Percentiles rank a stretch among this genome's conserved stretches.
Evolutionary conservation across 2,888 invertebrate genomes (phyloP).

Genomic region (Apamea sordens): DNA sequence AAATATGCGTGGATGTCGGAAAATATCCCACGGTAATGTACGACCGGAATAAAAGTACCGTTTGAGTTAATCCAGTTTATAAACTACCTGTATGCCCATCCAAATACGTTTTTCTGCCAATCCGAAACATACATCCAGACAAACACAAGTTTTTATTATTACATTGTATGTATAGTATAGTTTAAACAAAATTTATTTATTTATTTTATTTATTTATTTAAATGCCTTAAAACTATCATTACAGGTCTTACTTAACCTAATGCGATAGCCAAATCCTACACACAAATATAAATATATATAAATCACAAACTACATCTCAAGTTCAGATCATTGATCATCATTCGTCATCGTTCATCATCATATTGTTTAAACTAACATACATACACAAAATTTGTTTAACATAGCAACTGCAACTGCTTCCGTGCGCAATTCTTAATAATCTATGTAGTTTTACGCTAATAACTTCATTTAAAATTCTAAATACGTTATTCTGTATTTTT

Average conservation of each 20-base stretch:
- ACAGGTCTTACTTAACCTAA: too few species aligned
- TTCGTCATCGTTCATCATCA: too few species aligned
- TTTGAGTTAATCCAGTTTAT: not conserved
- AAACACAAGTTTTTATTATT: not conserved
- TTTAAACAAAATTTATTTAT: too few species aligned
- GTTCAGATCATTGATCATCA: too few species aligned
- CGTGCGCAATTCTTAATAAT: not conserved
- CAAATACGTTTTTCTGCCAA: not conserved
- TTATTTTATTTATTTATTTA: too few species aligned
- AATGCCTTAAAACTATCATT: too few species aligned
- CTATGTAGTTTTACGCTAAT: not conserved
- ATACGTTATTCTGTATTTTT: not conserved
- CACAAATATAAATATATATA: too few species aligned
- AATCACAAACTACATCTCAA: too few species aligned
- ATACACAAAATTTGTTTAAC: too few species aligned
- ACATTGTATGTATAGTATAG: not conserved
- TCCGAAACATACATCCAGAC: not conserved
- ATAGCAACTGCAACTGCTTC: too few species aligned
- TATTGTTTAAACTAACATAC: too few species aligned
- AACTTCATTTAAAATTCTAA: not conserved
- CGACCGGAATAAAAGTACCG: not conserved
- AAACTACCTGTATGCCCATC: not conserved
- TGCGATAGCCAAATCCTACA: too few species aligned
- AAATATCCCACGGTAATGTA: not conserved
- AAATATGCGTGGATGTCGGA: not conserved